Base-by-base conservation (phyloP, 2,797 vertebrate species). In the Pseudochirops cupreus region DNA sequence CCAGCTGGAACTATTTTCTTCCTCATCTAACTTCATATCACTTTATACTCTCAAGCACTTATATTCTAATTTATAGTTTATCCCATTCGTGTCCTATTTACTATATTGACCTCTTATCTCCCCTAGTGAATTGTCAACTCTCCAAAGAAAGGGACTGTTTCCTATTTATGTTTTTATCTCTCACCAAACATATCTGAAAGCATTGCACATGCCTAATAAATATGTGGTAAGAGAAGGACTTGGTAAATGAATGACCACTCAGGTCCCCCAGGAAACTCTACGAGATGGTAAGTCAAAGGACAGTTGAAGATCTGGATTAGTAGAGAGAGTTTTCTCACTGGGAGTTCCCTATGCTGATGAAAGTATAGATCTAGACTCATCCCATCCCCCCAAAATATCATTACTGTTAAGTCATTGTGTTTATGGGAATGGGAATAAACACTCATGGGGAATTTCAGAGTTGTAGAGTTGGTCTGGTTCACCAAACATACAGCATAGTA, bases 381-480 rank as follows among this genome's bases (percentile, higher is more conserved):
- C 14, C 33, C 56, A 6, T 6, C 56, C 18, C 56, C 18, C 26
- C 26, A 1, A 26, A 67, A 67, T 39, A 7, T 10, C 16, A 2
- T 74, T 39, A 74, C 18, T 74, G 5, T 46, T 82, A n/a, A 46
- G 16, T 39, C 0, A 24, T 46, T 39, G 18, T 82, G n/a, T 82
- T 82, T 82, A 82, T 82, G 2, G n/a, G 18, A 39, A 82, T 18
- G n/a, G 5, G 62, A 67, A 67, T 67, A n/a, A 62, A 67, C 90
- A 55, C 33, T 6, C 0, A 26, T 58, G 9, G 94, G 50, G n/a
- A n/a, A 94, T 94, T 53, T 57, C 58, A 93, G 6, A 57, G 53
- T 62, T n/a, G 93, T 52, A 91, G 87, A 93, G 55, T 93, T 74
- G 58, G 96, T 46, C 56, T 93, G 54, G 28, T 54, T 56, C 96